Conservation (phyloP, 2,113 vertebrate species). For the Trichechus manatus region DNA sequence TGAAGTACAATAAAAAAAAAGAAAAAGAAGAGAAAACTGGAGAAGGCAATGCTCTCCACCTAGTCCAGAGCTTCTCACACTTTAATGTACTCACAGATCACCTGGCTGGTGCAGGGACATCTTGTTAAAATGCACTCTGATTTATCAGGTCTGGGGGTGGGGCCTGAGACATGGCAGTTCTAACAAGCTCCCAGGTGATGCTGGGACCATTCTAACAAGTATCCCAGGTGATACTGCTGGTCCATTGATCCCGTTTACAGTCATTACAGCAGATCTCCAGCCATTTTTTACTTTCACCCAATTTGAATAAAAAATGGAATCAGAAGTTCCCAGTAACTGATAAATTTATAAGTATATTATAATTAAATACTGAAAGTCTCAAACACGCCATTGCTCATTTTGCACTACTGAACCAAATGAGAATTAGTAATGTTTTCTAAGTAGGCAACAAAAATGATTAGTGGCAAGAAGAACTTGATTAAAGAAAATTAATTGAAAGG, state of each 20-base stretch:
- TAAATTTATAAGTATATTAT: background rate
- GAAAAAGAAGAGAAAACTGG: background rate
- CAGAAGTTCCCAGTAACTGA: background rate
- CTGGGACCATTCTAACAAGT: too few species aligned
- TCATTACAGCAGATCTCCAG: background rate
- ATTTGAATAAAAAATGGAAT: background rate
- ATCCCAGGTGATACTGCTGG: background rate
- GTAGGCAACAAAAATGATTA: slow-evolving; percentile 17
- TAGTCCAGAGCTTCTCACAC: background rate
- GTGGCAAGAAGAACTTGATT: background rate
- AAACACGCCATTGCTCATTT: background rate
- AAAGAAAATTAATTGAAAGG: slow-evolving; percentile 18
- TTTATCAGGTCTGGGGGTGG: too few species aligned
- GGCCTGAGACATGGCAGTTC: background rate
- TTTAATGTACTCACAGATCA: background rate
- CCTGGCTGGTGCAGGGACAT: background rate
- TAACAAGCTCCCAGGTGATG: background rate
- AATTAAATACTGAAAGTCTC: background rate
- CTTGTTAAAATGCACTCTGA: background rate
- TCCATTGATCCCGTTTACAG: background rate
- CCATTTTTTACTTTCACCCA: background rate
- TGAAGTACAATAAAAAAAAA: too few species aligned
- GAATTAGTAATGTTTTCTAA: background rate
- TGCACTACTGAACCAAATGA: background rate
- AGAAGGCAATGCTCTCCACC: too few species aligned